Percentiles rank a stretch among this genome's conserved stretches.
phyloP scores from a whole-genome alignment of 1,140 invertebrate genomes.

The Lethocerus indicus region DNA sequence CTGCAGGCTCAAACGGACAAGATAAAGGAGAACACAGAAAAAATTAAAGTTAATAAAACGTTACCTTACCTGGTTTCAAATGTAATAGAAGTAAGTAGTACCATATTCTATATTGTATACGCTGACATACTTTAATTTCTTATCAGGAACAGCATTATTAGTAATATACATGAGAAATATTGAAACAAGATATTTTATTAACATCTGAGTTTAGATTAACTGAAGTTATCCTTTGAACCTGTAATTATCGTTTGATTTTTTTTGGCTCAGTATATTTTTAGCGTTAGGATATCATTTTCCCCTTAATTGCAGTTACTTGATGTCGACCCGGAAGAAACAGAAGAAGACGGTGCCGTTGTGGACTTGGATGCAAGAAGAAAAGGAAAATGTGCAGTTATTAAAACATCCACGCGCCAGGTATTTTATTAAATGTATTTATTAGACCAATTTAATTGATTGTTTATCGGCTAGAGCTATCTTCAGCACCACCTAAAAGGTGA shows the following conservation, averaged over 20 bases:
- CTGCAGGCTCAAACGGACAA: conserved; percentile 92
- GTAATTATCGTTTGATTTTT: no score
- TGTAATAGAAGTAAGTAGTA: conserved; percentile 69
- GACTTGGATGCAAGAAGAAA: conserved; percentile 96
- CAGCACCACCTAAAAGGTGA: no score
- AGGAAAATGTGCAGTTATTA: conserved; percentile 99
- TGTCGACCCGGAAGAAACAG: conserved; percentile 91
- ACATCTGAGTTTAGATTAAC: neutral
- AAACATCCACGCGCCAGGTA: conserved; percentile 89
- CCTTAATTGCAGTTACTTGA: conserved; percentile 52
- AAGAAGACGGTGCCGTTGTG: conserved; percentile 97
- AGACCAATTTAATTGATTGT: conserved; percentile 7
- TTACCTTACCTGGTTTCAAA: conserved; percentile 97
- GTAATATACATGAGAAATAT: no score
- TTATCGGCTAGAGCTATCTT: no score
- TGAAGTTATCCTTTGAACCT: no score
- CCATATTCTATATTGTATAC: neutral
- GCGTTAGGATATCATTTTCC: no score
- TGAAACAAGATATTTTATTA: no score
- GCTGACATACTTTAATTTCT: neutral
- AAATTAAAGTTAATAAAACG: conserved; percentile 99
- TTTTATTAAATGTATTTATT: neutral
- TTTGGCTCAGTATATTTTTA: no score
- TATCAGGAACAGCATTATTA: no score
- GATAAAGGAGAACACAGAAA: conserved; percentile 97